Base-by-base conservation (phyloP, 2,888 invertebrate species). In the Coelogynopora nodosa region DNA sequence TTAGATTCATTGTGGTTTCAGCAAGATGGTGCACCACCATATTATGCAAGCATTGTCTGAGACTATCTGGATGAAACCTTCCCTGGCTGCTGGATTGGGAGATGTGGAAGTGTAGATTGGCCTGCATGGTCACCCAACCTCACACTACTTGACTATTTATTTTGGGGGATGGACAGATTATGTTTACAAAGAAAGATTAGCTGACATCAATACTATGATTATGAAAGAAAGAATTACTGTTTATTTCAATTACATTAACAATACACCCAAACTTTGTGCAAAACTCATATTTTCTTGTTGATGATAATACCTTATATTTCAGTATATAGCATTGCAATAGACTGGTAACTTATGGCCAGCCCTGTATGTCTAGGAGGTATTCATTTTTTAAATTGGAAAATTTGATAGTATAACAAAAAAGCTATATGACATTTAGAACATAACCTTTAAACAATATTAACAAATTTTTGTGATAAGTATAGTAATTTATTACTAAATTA, bases 131-230 rank as follows among this genome's bases (percentile, higher is more conserved):
- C 81, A 80, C 5, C 81, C 27, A 23, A n/a, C 10, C 81, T 80
- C 23, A n/a, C n/a, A 5, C 81, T 23, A 27, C 27, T 80, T 23
- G 81, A 80, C n/a, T 80, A 13, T 23, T 80, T 80, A 10, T 80
- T 80, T 80, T 80, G 23, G 81, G 81, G 81, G 23, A 80, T 80
- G 81, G 81, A 82, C 10, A 27, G 82, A 82, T 31, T 82, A 82
- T 82, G 10, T 82, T 27, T 82, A 27, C 82, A 82, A 82, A 82
- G 82, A 82, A 31, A 82, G 82, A 31, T 82, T 82, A 82, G 2
- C 82, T 10, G 30, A 29, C 29, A 28, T 13, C n/a, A 82, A 82
- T 5, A n/a, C 30, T 31, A 82, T 82, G 82, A n/a, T 18, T 31
- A 82, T 82, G 82, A 82, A 82, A 31, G 23, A 29, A 23, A 82